Base-by-base conservation (phyloP, 1,140 invertebrate genomes). In the Steinernema khuongi region DNA sequence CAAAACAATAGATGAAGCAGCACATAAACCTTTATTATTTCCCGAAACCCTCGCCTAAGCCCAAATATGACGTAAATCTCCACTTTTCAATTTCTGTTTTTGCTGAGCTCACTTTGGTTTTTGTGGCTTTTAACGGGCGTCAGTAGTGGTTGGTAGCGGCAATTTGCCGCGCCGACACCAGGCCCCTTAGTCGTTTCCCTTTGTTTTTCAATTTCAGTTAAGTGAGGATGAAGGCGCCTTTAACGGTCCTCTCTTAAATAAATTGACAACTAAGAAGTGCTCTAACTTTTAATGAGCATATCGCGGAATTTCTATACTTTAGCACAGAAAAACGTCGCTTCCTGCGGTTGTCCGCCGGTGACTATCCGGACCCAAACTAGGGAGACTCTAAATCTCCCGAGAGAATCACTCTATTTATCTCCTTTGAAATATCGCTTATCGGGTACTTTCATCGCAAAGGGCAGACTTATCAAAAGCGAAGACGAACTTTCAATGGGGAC, bases 381-480 rank as follows among this genome's bases (percentile, higher is more conserved):
- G n/a, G n/a, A n/a, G n/a, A n/a, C 7, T n/a, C 36, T 41, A 22
- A 60, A 60, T 60, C 50, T 26, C 50, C 50, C 22, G 2, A 26
- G 50, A 60, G 22, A 60, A 60, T 22, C 36, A n/a, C 7, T 41
- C n/a, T n/a, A 41, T 41, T 41, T n/a, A 41, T 41, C 36, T 41
- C n/a, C n/a, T 41, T n/a, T 41, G n/a, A 60, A 14, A 60, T 60
- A 60, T 60, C 50, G 50, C 50, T 60, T 60, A 60, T 60, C 50
- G 14, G 50, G 7, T 22, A 22, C 26, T 22, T 60, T 60, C 19
- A 60, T 60, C 50, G 26, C 50, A 7, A 22, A 60, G 50, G 50
- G 19, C 50, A 22, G 19, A 60, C 50, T 60, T 60, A 14, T 60
- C 36, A n/a, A 7, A 41, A n/a, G 36, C 7, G 50, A 11, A 60